These are phyloP conservation scores for Neolamprologus sp. DNA, from an alignment of 2,113 vertebrate species.

Conservation along the genomic window DNA sequence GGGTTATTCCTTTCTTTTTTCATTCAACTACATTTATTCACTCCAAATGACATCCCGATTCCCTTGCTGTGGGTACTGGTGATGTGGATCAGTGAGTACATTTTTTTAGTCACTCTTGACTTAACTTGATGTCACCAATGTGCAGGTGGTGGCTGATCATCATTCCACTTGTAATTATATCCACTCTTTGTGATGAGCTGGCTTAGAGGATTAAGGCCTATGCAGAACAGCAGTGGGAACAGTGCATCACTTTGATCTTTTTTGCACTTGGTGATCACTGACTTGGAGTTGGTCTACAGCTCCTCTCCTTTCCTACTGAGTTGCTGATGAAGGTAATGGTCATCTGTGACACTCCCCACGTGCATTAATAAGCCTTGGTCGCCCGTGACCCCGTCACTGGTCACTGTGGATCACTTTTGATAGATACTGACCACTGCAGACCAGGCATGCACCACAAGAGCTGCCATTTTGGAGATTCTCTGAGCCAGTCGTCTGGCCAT, in stretches of 20 bases:
- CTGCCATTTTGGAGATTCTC: neutral
- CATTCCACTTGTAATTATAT: neutral
- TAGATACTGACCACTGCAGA: neutral
- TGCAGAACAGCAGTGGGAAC: neutral
- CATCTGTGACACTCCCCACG: neutral
- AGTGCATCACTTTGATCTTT: neutral
- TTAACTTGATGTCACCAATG: neutral
- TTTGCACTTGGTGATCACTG: neutral
- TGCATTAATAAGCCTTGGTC: neutral
- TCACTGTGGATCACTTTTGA: neutral
- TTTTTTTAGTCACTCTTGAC: neutral
- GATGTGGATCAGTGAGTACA: neutral
- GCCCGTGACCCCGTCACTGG: neutral
- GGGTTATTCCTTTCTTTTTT: neutral
- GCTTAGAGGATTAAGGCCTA: neutral
- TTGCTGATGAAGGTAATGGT: neutral
- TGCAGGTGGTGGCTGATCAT: neutral
- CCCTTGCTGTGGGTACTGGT: neutral
- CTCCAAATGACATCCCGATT: neutral
- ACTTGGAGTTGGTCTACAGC: neutral
- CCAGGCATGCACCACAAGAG: accelerated
- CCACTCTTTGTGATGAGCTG: neutral
- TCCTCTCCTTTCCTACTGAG: neutral
- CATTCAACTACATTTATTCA: neutral
- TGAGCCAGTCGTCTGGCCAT: neutral